Evolutionary conservation across 1,140 invertebrate genomes (phyloP), one percentile per base, ranked within the genome.

Genomic region (Anoplophora glabripennis): DNA sequence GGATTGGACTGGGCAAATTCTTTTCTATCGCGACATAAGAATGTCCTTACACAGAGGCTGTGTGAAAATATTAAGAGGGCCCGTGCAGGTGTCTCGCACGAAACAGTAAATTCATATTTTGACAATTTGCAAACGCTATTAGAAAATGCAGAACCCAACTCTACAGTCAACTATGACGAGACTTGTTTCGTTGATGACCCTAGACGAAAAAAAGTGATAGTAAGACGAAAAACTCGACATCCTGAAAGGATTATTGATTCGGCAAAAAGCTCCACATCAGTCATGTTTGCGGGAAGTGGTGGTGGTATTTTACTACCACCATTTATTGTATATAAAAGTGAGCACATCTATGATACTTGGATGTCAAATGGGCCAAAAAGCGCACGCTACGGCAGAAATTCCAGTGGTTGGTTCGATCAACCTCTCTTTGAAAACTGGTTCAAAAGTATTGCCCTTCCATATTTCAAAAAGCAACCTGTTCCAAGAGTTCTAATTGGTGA

Each of bases 101-200:
- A 28, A 5, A 47, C 18, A 7, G 46, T 45, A 2, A 45, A 35
- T 21, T 17, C 36, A 14, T 40, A 35, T 37, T 59, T 59, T 45
- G 7, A 15, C 4, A 10, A 45, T 8, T 28, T 55, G 46, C 41
- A 51, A 46, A 47, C 61, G 51, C 57, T 74, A 37, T 59, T 71
- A 48, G 41, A 59, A 52, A 34, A 66, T 12, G 61, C 66, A 17
- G 41, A 49, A 37, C 15, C 14, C 57, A 66, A 68, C 57, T n/a
- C n/a, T n/a, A 64, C 66, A 28, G 40, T 69, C 12, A 75, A 75
- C 59, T 78, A 76, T 59, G 76, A 76, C 59, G 76, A 77, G 59
- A 78, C 76, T 4, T 76, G 77, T 61, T 46, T 78, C 7, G 63
- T 55, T 28, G 21, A 28, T 5, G 21, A 28, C 5, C 21, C 21